Evolutionary conservation across 2,113 vertebrate genomes (phyloP).

Genomic region (Proteles cristata): DNA sequence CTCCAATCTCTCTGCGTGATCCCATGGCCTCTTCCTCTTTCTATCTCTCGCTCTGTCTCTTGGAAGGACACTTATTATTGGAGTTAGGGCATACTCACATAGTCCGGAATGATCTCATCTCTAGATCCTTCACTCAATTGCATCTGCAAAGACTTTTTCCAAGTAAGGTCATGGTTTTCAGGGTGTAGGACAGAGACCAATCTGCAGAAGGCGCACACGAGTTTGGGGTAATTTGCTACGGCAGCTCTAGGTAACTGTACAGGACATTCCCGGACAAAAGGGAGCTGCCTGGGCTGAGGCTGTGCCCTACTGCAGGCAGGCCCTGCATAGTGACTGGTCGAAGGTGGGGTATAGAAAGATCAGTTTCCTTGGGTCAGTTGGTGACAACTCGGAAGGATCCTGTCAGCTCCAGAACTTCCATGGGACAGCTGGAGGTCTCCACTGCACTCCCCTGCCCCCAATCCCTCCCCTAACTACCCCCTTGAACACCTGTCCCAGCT

Average conservation of each 20-base stretch:
- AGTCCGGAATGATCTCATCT: neutral
- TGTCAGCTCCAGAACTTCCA: neutral
- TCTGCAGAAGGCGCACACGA: neutral
- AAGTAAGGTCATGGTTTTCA: neutral
- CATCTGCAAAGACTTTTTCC: neutral
- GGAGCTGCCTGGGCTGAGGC: neutral
- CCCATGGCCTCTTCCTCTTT: neutral
- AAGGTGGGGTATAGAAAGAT: neutral
- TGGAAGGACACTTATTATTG: neutral
- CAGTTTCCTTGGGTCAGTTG: neutral
- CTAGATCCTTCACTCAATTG: neutral
- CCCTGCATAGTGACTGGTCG: rapidly evolving
- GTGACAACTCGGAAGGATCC: neutral
- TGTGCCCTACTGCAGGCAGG: no score
- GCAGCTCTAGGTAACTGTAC: no score
- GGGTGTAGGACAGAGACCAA: neutral
- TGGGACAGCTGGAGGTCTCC: neutral
- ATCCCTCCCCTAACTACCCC: neutral
- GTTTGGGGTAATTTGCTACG: neutral
- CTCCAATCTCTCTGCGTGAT: neutral
- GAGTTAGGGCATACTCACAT: neutral
- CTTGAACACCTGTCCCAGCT: neutral
- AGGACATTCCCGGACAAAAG: neutral
- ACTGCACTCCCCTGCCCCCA: neutral
- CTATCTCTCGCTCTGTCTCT: neutral